These are phyloP conservation scores for Apeltes quadracus DNA, from an alignment of 2,113 vertebrate genomes.

Conservation along the genomic window DNA sequence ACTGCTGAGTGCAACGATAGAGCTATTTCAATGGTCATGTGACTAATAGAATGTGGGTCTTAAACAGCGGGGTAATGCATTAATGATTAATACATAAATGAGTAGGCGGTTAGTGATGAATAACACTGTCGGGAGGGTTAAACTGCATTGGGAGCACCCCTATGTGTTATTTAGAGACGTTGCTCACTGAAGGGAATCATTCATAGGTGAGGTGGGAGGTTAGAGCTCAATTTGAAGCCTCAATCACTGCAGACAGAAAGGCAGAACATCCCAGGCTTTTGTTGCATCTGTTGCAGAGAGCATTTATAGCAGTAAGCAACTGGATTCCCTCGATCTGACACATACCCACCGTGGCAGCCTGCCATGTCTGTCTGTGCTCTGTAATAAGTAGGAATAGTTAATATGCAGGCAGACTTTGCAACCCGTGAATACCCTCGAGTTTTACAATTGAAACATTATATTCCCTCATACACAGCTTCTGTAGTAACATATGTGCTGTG, in stretches of 20 bases:
- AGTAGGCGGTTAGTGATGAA: constrained; percentile 64
- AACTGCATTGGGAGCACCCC: constrained; percentile 55
- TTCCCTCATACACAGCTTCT: constrained; percentile 4
- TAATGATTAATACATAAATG: constrained; percentile 64
- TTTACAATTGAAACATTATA: constrained; percentile 13
- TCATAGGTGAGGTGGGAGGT: constrained; percentile 43
- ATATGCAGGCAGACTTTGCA: constrained; percentile 34
- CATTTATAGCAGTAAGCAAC: constrained; percentile 17
- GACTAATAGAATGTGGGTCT: constrained; percentile 22
- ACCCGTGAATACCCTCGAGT: constrained; percentile 6
- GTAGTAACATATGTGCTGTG: constrained; percentile 5
- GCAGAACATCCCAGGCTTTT: constrained; percentile 21
- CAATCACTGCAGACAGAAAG: constrained; percentile 16
- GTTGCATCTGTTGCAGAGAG: constrained; percentile 22
- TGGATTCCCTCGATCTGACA: constrained; percentile 37
- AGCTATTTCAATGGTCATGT: constrained; percentile 23
- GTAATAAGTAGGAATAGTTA: constrained; percentile 11
- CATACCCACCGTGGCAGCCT: constrained; percentile 25
- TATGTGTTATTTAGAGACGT: constrained; percentile 49
- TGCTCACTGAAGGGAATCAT: constrained; percentile 40
- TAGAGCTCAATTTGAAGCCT: constrained; percentile 20
- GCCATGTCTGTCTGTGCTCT: constrained; percentile 39
- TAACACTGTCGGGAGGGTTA: constrained; percentile 57
- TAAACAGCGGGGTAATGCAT: constrained; percentile 49
- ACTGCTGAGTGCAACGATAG: constrained; percentile 15